These are phyloP conservation scores for Tetragnatha montana DNA, from an alignment of 2,888 invertebrate genomes.

Conservation along the genomic window DNA sequence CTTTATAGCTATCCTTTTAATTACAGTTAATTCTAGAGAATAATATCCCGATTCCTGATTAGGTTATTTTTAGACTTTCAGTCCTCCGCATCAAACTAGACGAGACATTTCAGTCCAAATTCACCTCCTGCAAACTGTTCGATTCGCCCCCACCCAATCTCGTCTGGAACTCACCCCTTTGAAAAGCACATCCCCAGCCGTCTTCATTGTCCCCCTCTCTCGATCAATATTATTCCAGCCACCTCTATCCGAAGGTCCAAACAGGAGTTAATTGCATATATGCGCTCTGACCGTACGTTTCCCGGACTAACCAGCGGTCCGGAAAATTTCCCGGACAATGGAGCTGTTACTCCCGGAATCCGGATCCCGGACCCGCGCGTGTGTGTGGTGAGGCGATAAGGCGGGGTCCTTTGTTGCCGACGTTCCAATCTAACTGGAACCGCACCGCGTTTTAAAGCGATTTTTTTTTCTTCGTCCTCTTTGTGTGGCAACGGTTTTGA, in stretches of 20 bases:
- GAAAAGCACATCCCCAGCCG: neutral
- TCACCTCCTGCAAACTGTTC: too few relatives aligned
- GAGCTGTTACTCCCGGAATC: constrained; percentile 52
- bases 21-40: too few relatives aligned
- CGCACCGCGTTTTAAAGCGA: neutral
- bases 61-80: too few relatives aligned
- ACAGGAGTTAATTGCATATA: neutral
- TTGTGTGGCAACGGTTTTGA: neutral
- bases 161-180: neutral
- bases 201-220: neutral
- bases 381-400: constrained; percentile 66
- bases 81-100: too few relatives aligned
- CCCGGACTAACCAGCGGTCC: constrained; percentile 16
- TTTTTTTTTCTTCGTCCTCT: neutral
- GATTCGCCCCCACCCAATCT: too few relatives aligned
- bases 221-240: constrained; percentile 11
- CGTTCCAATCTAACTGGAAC: constrained; percentile 1
- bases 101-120: too few relatives aligned
- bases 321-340: constrained; percentile 45
- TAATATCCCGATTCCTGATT: too few relatives aligned
- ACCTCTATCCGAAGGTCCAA: neutral
- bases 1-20: too few relatives aligned
- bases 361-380: constrained; percentile 47
- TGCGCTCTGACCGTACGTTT: neutral
- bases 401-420: constrained; percentile 15